Evolutionary conservation across 2,797 vertebrate genomes (phyloP).

Genomic region (Galagoides demidoff): DNA sequence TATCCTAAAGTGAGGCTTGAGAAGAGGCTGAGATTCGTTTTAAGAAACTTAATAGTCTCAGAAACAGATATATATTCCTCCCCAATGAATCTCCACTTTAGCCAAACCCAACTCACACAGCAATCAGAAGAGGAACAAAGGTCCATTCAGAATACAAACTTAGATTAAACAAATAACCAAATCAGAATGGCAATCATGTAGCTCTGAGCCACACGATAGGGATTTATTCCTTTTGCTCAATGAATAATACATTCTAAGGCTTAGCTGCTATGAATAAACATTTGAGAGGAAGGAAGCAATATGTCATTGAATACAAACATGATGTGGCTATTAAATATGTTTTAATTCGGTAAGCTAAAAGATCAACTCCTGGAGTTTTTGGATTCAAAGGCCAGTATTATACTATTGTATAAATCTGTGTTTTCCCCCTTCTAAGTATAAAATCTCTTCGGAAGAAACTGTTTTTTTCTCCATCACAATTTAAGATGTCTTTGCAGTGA

Average conservation of each 20-base stretch:
- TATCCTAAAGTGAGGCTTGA: neutral
- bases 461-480: neutral
- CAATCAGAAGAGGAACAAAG: neutral
- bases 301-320: neutral
- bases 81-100: neutral
- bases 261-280: neutral
- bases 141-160: neutral
- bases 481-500: neutral
- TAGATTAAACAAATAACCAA: neutral
- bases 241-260: neutral
- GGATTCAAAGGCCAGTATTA: neutral
- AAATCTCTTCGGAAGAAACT: constrained; percentile 12
- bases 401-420: neutral
- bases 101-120: neutral
- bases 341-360: constrained; percentile 11
- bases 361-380: neutral
- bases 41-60: neutral
- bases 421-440: neutral
- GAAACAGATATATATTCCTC: neutral
- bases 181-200: neutral
- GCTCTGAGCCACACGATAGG: neutral
- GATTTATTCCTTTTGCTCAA: neutral
- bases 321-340: neutral
- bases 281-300: constrained; percentile 21
- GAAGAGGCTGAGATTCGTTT: neutral